A percentile compares a stretch with the other conserved stretches of the same genome.
These are phyloP conservation scores for Idaea aversata DNA, from an alignment of 2,888 invertebrate genomes.

Conservation along the genomic window DNA sequence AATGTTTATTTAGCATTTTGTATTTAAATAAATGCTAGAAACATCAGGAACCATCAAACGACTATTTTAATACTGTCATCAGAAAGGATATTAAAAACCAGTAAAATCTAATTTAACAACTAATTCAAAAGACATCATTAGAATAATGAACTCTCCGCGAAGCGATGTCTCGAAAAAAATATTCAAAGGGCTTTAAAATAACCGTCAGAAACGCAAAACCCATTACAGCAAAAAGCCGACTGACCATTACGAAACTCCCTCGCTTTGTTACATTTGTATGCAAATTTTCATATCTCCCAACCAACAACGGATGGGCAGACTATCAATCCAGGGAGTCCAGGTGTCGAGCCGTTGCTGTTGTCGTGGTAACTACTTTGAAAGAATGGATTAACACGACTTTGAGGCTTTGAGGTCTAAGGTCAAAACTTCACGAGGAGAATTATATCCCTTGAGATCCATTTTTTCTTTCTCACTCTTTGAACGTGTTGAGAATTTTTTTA, in stretches of 20 bases:
- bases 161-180: constrained; percentile 4
- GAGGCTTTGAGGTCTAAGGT: constrained; percentile 19
- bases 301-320: constrained; percentile 43
- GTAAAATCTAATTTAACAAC: constrained; percentile 3
- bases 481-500: neutral
- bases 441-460: neutral
- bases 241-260: constrained; percentile 45
- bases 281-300: constrained; percentile 60
- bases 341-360: constrained; percentile 56
- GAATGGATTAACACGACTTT: constrained; percentile 28
- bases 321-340: constrained; percentile 55
- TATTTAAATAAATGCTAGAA: neutral
- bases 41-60: neutral
- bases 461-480: neutral
- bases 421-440: constrained; percentile 16
- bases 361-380: constrained; percentile 37
- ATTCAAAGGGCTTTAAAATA: constrained; percentile 7
- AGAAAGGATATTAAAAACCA: neutral
- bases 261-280: constrained; percentile 59
- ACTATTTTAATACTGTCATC: neutral
- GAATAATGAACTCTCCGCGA: constrained; percentile 1
- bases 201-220: constrained; percentile 17
- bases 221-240: constrained; percentile 34
- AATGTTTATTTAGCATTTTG: neutral
- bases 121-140: constrained; percentile 6